Conservation (phyloP, 2,888 invertebrate species). For the Teleiodes luculella region DNA sequence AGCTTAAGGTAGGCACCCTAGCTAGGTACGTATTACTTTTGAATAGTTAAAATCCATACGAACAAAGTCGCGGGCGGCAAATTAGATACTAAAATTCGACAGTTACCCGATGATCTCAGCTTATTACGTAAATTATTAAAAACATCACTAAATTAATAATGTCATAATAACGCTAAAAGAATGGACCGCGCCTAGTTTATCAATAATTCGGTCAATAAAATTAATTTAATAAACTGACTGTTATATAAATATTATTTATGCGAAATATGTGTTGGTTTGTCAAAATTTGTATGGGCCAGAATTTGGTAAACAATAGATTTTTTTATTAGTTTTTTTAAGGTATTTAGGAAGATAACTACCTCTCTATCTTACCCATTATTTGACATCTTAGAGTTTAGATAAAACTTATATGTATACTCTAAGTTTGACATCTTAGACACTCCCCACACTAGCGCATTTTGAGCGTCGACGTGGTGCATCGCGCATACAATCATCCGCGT, state of each 20-base stretch:
- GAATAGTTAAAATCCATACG: neutral
- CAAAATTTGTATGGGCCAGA: neutral
- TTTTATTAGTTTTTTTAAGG: no score
- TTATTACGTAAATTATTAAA: neutral
- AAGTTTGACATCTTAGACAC: no score
- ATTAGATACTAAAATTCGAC: neutral
- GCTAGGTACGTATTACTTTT: no score
- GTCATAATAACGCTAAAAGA: conserved; percentile 5
- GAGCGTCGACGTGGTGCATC: no score
- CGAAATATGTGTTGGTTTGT: neutral
- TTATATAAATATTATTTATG: neutral
- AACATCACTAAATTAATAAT: conserved; percentile 1
- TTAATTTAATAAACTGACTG: neutral
- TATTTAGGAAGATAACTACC: no score
- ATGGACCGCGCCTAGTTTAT: conserved; percentile 5
- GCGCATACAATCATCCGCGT: no score
- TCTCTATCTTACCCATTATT: no score
- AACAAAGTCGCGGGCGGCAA: neutral
- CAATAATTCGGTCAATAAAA: conserved; percentile 7
- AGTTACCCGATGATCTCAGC: neutral
- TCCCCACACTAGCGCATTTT: no score
- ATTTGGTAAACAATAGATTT: no score
- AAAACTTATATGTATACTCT: no score
- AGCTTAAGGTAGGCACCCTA: no score
- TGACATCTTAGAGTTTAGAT: no score